A percentile compares a stretch with the other conserved stretches of the same genome.
phyloP scores from a whole-genome alignment of 2,888 invertebrate genomes.

The Sinodicranocentrus sp. region DNA sequence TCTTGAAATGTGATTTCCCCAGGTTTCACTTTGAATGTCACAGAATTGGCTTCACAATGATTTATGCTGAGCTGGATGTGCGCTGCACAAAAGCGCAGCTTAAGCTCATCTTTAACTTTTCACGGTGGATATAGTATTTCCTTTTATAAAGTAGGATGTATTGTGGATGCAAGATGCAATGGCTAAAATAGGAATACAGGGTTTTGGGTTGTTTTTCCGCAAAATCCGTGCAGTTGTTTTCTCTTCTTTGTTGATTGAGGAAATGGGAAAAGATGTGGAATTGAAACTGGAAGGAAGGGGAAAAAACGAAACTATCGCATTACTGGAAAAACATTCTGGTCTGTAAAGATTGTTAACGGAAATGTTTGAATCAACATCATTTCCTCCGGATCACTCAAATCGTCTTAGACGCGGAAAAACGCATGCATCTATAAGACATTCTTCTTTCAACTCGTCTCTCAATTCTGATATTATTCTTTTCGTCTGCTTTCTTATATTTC shows the following conservation, averaged over 20 bases:
- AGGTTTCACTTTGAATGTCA: slow-evolving; percentile 57
- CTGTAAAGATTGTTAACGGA: slow-evolving; percentile 42
- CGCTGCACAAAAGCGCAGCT: slow-evolving; percentile 25
- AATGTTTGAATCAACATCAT: slow-evolving; percentile 55
- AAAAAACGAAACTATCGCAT: slow-evolving; percentile 44
- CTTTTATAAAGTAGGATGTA: too few relatives aligned
- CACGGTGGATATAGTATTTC: too few relatives aligned
- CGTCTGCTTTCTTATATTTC: too few relatives aligned
- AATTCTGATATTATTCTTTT: too few relatives aligned
- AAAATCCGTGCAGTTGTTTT: slow-evolving; percentile 37
- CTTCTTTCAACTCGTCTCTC: too few relatives aligned
- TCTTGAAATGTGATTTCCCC: slow-evolving; percentile 43
- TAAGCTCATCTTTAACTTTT: not conserved
- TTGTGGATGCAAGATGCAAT: too few relatives aligned
- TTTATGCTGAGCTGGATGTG: slow-evolving; percentile 27
- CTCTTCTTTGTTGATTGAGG: slow-evolving; percentile 34
- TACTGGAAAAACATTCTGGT: slow-evolving; percentile 47
- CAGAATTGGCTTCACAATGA: slow-evolving; percentile 53
- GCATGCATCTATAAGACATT: not conserved
- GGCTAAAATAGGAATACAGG: too few relatives aligned
- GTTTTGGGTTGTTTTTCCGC: not conserved
- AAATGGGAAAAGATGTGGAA: slow-evolving; percentile 31
- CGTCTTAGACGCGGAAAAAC: not conserved
- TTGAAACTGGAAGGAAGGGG: slow-evolving; percentile 37
- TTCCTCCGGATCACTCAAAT: slow-evolving; percentile 43